Base-by-base conservation (phyloP, 1,140 invertebrate species). In the Drosophila kanapiae region DNA sequence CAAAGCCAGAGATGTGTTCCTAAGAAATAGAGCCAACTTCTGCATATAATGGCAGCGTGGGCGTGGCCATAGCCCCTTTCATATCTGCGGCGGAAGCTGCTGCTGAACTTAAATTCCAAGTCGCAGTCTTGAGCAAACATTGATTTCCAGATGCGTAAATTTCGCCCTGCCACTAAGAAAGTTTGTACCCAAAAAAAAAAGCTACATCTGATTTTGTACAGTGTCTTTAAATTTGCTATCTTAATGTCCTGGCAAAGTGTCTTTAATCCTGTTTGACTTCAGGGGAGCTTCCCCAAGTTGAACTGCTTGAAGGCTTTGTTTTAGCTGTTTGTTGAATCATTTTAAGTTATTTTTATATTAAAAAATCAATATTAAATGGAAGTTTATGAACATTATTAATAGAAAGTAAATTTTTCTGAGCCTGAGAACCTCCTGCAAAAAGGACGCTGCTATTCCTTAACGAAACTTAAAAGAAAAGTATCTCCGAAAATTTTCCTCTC, bases 21-120 rank as follows among this genome's bases (percentile, higher is more conserved):
- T 54, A 54, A 38, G 35, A 60, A 54, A 61, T 45, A 33, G 16
- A 65, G 70, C 13, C 74, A 63, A 37, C 61, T 49, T 75, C 74
- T 76, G 51, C 70, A 72, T 70, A 70, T 70, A 72, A 72, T 74
- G 69, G 48, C 57, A 23, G 16, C 13, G 11, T 8, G 48, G 71
- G 71, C 70, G 71, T 75, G 71, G 48, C 33, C 38, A 31, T 33
- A 18, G 7, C 47, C 43, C 13, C 27, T 16, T 16, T 43, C 59
- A 67, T 65, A 65, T 47, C 43, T 67, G 40, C 48, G 61, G 35
- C 45, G 33, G 43, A 35, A 40, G 45, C 61, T 54, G 53, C 23
- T 58, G 27, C 11, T 38, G 29, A 45, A 70, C 62, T 67, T 33
- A 43, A 64, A 64, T 64, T 64, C 62, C 38, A 62, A 27, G 57